These are phyloP conservation scores for Acrobasis repandana DNA, from an alignment of 2,888 invertebrate species.

Conservation along the genomic window DNA sequence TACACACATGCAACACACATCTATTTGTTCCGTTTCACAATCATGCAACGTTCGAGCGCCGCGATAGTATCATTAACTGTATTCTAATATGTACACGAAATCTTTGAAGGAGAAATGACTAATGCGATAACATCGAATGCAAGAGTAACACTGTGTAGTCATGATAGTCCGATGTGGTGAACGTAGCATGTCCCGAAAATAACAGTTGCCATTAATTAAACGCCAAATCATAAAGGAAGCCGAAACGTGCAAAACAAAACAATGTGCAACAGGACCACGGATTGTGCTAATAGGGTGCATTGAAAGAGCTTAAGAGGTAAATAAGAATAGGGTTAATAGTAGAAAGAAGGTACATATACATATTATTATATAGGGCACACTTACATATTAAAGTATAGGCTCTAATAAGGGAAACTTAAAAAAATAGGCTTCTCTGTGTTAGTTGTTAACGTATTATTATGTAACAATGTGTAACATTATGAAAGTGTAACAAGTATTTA, in stretches of 20 bases:
- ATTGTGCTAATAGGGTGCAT: conserved; percentile 58
- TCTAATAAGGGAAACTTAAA: conserved; percentile 67
- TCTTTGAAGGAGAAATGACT: conserved; percentile 57
- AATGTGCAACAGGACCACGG: conserved; percentile 71
- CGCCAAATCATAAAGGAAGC: conserved; percentile 58
- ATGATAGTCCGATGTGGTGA: conserved; percentile 60
- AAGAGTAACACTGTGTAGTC: conserved; percentile 64
- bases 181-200: conserved; percentile 56
- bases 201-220: conserved; percentile 41
- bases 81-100: conserved; percentile 63
- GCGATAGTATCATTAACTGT: conserved; percentile 45
- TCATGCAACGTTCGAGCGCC: conserved; percentile 71
- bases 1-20: conserved; percentile 82
- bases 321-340: conserved; percentile 42
- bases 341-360: conserved; percentile 40
- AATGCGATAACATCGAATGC: conserved; percentile 70
- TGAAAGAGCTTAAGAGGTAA: conserved; percentile 35
- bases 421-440: conserved; percentile 66
- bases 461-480: conserved; percentile 77
- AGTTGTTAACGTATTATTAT: conserved; percentile 64
- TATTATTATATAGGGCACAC: conserved; percentile 30
- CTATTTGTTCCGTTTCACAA: conserved; percentile 73
- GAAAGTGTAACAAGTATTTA: conserved; percentile 75
- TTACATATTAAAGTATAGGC: conserved; percentile 50
- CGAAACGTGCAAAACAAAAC: conserved; percentile 61